phyloP scores from a whole-genome alignment of 1,140 invertebrate genomes.

The Drosophila bifasciata region DNA sequence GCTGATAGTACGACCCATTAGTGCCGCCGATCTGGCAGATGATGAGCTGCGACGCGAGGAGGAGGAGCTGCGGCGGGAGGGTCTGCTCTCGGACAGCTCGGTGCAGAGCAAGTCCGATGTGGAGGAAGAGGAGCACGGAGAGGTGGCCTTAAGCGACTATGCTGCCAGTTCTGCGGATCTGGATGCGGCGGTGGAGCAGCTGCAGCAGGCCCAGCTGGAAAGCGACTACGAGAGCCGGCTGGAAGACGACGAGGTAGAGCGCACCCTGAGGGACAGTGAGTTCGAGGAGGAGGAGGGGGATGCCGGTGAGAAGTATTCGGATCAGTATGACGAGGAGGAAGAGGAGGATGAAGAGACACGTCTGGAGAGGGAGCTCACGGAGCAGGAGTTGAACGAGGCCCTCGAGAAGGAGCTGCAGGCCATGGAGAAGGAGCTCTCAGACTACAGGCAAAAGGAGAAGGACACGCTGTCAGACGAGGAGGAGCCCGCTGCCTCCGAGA shows the following conservation, averaged over 20 bases:
- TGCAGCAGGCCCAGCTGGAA: constrained; percentile 62
- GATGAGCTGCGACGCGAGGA: constrained; percentile 71
- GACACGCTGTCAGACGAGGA: constrained; percentile 32
- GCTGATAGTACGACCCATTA: constrained; percentile 85
- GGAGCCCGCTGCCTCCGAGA: constrained; percentile 33
- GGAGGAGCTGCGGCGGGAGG: constrained; percentile 72
- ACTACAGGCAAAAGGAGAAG: constrained; percentile 51
- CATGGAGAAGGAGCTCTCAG: constrained; percentile 65
- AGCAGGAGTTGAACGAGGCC: constrained; percentile 66
- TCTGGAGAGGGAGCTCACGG: constrained; percentile 45
- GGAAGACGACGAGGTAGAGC: constrained; percentile 74
- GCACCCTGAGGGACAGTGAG: constrained; percentile 66
- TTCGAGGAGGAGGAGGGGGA: constrained; percentile 67
- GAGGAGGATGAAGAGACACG: constrained; percentile 40
- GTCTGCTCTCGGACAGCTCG: constrained; percentile 82
- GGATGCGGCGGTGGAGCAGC: constrained; percentile 67
- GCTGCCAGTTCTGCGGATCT: constrained; percentile 69
- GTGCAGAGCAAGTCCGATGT: constrained; percentile 85
- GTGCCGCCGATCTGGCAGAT: constrained; percentile 76
- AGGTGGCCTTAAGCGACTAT: constrained; percentile 65
- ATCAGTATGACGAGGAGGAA: constrained; percentile 41
- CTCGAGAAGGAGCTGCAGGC: constrained; percentile 63
- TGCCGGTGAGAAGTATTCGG: constrained; percentile 50
- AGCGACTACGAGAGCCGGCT: constrained; percentile 72
- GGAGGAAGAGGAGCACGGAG: constrained; percentile 61